Evolutionary conservation across 2,113 vertebrate genomes (phyloP).

Genomic region (Maylandia zebra): DNA sequence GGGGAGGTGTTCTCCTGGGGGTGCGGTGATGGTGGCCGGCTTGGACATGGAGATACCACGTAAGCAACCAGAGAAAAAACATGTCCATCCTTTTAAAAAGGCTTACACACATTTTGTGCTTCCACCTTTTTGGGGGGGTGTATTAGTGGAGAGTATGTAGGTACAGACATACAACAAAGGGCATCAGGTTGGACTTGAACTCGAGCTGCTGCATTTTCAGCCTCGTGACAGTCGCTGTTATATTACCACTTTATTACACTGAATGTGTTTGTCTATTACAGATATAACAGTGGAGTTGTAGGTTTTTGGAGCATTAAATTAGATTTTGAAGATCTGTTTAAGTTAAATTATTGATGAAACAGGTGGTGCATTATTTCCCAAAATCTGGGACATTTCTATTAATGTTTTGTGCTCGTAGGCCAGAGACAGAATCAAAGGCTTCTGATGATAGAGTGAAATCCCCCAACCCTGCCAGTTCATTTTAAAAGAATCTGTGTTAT

Average conservation of each 20-base stretch:
- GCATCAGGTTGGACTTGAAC: not conserved
- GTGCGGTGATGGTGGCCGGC: conserved; percentile 91
- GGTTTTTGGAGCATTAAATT: not conserved
- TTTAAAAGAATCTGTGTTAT: not conserved
- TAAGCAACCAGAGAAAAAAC: conserved; percentile 57
- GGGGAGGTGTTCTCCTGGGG: conserved; percentile 98
- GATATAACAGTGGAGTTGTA: not conserved
- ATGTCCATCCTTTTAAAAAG: not conserved
- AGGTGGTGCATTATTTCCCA: not conserved
- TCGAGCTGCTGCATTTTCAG: not conserved
- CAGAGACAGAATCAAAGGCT: not conserved
- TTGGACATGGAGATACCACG: conserved; percentile 96
- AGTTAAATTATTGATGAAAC: not conserved
- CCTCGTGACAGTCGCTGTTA: not conserved
- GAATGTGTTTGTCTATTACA: not conserved
- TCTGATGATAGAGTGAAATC: not conserved
- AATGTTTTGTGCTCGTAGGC: not conserved
- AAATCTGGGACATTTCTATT: not conserved
- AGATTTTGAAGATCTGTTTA: not conserved
- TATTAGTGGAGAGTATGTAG: not conserved
- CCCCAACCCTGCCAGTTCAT: not conserved
- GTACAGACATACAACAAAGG: not conserved
- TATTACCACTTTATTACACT: not conserved
- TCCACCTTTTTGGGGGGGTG: not conserved
- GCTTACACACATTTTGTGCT: not conserved